phyloP scores from a whole-genome alignment of 2,797 vertebrate species.

The Allobates femoralis region DNA sequence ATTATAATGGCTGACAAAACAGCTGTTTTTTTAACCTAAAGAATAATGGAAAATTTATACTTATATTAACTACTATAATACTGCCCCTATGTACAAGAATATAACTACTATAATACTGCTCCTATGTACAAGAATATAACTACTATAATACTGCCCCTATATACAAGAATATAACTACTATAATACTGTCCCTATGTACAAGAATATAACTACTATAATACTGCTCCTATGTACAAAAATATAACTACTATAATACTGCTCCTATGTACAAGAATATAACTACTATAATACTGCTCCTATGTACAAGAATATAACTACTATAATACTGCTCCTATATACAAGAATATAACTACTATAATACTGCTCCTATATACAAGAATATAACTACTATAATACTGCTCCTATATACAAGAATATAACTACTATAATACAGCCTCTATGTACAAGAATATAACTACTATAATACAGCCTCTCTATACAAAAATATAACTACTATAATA shows the following conservation, averaged over 20 bases:
- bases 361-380: background rate
- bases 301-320: conserved; percentile 4
- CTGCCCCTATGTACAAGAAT: background rate
- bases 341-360: conserved; percentile 12
- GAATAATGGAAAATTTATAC: background rate
- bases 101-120: background rate
- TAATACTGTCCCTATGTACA: background rate
- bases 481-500: too few species aligned
- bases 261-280: background rate
- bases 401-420: conserved; percentile 15
- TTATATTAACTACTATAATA: background rate
- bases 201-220: conserved; percentile 8
- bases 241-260: conserved; percentile 6
- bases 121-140: conserved; percentile 1
- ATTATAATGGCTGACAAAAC: background rate
- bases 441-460: too few species aligned
- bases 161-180: conserved; percentile 1
- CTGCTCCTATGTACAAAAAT: too few species aligned
- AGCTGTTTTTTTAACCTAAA: too few species aligned
- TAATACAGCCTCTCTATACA: too few species aligned
- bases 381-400: conserved; percentile 1
- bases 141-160: conserved; percentile 5
- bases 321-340: background rate
- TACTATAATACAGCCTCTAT: too few species aligned
- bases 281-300: conserved; percentile 7